Conservation (phyloP, 2,888 invertebrate species). For the Drosophila quinaria region DNA sequence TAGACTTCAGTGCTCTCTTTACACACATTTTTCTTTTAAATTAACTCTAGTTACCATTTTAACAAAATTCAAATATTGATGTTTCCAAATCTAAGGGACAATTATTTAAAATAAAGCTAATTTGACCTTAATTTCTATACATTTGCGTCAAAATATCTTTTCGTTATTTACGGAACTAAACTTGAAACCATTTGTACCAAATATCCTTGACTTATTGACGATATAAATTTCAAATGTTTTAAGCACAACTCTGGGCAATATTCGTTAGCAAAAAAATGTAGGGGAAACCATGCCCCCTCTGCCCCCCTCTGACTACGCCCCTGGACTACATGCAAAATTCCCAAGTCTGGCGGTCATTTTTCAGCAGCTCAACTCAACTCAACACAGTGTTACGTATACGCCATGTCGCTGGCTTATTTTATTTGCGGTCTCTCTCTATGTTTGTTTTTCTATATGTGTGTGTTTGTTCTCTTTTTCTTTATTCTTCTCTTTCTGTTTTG, state of each 20-base stretch:
- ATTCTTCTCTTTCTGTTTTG: constrained; percentile 10
- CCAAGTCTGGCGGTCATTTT: constrained; percentile 68
- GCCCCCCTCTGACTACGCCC: not conserved
- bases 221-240: not conserved
- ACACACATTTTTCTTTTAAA: no score
- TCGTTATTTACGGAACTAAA: no score
- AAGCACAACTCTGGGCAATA: not conserved
- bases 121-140: no score
- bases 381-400: constrained; percentile 49
- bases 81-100: no score
- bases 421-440: constrained; percentile 62
- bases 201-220: not conserved
- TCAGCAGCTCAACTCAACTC: constrained; percentile 59
- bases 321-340: constrained; percentile 60
- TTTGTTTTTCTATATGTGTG: constrained; percentile 17
- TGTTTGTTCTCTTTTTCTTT: not conserved
- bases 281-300: no score
- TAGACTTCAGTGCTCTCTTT: no score
- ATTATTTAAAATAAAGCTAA: no score
- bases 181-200: not conserved
- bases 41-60: no score
- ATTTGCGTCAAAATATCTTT: no score
- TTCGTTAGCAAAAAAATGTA: not conserved
- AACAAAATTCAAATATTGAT: no score
- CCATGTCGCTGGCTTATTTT: constrained; percentile 57